Evolutionary conservation across 2,113 vertebrate species (phyloP).

Genomic region (Pelvicachromis taeniatus): DNA sequence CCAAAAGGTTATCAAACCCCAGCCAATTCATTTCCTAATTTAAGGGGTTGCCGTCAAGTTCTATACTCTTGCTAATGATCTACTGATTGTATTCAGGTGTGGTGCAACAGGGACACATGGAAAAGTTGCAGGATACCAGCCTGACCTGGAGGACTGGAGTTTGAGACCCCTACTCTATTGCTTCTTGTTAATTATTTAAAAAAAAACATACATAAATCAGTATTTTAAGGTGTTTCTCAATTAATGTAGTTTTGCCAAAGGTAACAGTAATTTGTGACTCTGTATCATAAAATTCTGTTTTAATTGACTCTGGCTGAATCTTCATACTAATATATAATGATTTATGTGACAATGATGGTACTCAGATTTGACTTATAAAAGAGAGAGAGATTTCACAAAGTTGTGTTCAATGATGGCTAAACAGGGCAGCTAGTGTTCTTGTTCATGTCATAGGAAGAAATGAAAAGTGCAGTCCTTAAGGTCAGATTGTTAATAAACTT

Average conservation of each 20-base stretch:
- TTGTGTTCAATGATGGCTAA: not conserved
- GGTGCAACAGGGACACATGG: no score
- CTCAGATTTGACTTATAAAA: not conserved
- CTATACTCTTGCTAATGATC: no score
- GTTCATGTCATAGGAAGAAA: not conserved
- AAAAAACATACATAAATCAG: no score
- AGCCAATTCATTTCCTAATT: no score
- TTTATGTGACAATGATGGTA: accelerated
- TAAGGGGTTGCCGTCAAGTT: no score
- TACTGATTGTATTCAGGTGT: no score
- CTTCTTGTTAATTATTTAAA: no score
- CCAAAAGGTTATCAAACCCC: no score
- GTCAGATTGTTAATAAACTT: not conserved
- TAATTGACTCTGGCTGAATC: not conserved
- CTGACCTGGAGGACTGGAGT: no score
- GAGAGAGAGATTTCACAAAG: not conserved
- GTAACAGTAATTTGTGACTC: not conserved
- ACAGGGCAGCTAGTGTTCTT: not conserved
- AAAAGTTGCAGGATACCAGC: no score
- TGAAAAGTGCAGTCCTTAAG: not conserved
- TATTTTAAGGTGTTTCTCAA: not conserved
- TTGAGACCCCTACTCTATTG: no score
- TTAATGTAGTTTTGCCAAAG: not conserved
- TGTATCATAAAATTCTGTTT: not conserved
- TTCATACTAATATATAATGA: not conserved